Evolutionary conservation across 2,797 vertebrate species (phyloP).

Genomic region (Luscinia megarhynchos): DNA sequence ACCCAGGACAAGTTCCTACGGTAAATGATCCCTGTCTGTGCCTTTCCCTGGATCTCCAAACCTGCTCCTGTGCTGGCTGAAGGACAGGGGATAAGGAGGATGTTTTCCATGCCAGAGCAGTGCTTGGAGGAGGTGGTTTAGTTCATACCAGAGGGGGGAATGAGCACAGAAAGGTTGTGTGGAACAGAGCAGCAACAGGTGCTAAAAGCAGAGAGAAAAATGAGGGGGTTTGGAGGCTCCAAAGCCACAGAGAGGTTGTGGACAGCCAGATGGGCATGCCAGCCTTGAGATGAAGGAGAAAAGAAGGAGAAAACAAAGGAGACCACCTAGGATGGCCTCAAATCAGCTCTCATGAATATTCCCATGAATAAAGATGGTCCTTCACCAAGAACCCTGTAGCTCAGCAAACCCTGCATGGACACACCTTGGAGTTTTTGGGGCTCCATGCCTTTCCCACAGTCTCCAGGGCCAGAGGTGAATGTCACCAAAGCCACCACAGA

Average conservation of each 20-base stretch:
- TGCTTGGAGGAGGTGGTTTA: not conserved
- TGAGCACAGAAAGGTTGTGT: not conserved
- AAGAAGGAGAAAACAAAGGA: not conserved
- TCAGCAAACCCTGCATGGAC: not conserved
- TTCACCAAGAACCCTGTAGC: not conserved
- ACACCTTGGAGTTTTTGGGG: accelerated
- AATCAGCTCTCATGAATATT: not conserved
- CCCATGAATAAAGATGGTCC: not conserved
- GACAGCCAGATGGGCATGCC: not conserved
- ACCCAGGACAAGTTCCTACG: not conserved
- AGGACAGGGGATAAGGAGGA: accelerated
- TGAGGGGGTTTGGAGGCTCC: not conserved
- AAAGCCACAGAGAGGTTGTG: accelerated
- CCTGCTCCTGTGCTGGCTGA: not conserved
- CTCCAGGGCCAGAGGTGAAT: not conserved
- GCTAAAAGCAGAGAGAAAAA: not conserved
- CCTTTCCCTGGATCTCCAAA: accelerated
- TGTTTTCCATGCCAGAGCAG: not conserved
- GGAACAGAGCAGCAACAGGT: not conserved
- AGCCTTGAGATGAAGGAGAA: not conserved
- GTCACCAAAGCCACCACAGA: not conserved
- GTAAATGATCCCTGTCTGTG: not conserved
- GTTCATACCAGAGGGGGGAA: accelerated
- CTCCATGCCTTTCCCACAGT: accelerated
- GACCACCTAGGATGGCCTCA: not conserved